A percentile compares a stretch with the other conserved stretches of the same genome.
phyloP scores from a whole-genome alignment of 2,113 vertebrate genomes.

The Salvelinus alpinus region DNA sequence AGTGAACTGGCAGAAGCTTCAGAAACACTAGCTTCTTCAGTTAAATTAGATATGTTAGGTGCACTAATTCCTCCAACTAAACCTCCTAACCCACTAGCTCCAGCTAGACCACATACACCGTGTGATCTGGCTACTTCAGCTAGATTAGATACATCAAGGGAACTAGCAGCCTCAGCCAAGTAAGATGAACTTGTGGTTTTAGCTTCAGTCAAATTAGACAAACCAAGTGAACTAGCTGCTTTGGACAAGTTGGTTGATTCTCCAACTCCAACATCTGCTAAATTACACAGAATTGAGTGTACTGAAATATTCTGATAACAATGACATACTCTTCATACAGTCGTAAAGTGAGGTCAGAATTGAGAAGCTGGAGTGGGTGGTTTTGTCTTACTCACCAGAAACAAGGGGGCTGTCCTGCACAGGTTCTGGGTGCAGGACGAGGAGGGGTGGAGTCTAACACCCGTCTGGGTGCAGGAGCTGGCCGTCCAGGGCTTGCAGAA shows the following conservation, averaged over 20 bases:
- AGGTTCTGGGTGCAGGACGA: conserved; percentile 35
- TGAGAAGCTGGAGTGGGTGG: background rate
- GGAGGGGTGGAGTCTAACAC: conserved; percentile 5
- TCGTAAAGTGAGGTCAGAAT: background rate
- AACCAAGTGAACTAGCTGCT: background rate
- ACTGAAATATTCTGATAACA: background rate
- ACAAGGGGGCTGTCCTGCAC: conserved; percentile 10
- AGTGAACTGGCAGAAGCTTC: background rate
- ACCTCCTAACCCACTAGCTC: too few relatives aligned
- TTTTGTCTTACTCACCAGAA: conserved; percentile 47
- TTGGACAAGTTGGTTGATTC: background rate
- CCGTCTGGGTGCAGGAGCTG: conserved; percentile 30
- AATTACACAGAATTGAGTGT: background rate
- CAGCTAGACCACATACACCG: too few relatives aligned
- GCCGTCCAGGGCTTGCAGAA: conserved; percentile 23
- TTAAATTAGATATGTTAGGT: background rate
- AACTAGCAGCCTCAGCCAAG: background rate
- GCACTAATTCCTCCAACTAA: background rate
- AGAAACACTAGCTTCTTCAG: background rate
- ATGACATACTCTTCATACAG: background rate
- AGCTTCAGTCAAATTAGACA: background rate
- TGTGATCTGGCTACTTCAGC: background rate
- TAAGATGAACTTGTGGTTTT: background rate
- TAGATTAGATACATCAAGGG: background rate
- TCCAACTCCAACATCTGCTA: background rate